A percentile compares a stretch with the other conserved stretches of the same genome.
These are phyloP conservation scores for Cryptotis parvus DNA, from an alignment of 2,113 vertebrate genomes.

Conservation along the genomic window DNA sequence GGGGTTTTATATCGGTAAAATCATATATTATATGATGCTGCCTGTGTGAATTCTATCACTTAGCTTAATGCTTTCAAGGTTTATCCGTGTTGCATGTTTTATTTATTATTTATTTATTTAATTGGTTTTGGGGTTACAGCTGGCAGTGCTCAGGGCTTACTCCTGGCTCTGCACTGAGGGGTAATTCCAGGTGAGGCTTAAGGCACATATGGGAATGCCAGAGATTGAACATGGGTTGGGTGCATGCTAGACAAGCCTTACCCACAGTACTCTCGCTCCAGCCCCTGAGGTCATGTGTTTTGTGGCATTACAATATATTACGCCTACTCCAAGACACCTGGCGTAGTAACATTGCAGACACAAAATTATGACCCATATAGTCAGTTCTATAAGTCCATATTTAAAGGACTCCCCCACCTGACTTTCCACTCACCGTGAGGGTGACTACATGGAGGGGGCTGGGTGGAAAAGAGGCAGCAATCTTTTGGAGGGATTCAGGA, in stretches of 20 bases:
- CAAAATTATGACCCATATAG: not conserved
- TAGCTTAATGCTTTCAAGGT: not conserved
- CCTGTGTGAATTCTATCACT: not conserved
- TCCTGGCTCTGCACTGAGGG: too few relatives aligned
- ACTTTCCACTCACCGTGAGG: not conserved
- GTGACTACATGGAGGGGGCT: not conserved
- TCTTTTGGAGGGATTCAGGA: not conserved
- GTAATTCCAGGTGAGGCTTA: too few relatives aligned
- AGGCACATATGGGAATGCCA: too few relatives aligned
- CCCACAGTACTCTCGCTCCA: too few relatives aligned
- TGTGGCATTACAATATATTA: not conserved
- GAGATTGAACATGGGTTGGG: too few relatives aligned
- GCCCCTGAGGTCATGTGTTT: too few relatives aligned
- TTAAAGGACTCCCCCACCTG: not conserved
- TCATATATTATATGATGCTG: not conserved
- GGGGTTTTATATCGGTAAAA: not conserved
- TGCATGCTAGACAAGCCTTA: too few relatives aligned
- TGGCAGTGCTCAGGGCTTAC: too few relatives aligned
- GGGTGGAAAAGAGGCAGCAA: not conserved
- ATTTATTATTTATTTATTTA: not conserved
- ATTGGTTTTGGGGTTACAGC: too few relatives aligned
- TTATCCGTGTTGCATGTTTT: not conserved
- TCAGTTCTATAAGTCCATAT: slow-evolving; percentile 1
- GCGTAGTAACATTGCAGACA: not conserved
- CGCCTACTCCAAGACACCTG: not conserved